phyloP scores from a whole-genome alignment of 2,113 vertebrate species.

The Mobula birostris region DNA sequence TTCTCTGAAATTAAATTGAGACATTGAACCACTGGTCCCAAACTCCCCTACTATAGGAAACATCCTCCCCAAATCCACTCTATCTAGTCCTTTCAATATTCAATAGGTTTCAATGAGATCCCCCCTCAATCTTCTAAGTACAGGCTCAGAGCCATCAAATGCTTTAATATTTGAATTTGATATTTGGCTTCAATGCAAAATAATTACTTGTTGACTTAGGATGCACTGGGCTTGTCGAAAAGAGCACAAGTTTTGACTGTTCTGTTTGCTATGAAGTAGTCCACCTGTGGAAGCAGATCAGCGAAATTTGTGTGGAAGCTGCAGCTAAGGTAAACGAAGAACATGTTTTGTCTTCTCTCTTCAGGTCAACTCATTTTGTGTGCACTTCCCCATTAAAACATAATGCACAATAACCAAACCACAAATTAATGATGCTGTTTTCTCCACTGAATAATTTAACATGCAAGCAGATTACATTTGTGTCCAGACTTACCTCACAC shows the following conservation, averaged over 20 bases:
- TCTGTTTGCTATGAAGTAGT: neutral
- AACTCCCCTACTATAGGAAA: too few relatives aligned
- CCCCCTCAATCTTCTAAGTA: too few relatives aligned
- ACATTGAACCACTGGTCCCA: too few relatives aligned
- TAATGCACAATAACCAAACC: neutral
- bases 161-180: too few relatives aligned
- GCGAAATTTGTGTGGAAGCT: neutral
- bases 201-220: neutral
- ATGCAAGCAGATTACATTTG: neutral
- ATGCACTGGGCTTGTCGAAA: neutral
- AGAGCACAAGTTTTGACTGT: too few relatives aligned
- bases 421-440: constrained; percentile 23
- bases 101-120: too few relatives aligned
- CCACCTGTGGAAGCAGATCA: neutral
- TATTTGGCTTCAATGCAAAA: too few relatives aligned
- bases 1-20: too few relatives aligned
- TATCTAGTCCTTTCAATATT: too few relatives aligned
- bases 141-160: too few relatives aligned
- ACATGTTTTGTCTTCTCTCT: neutral
- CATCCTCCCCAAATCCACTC: too few relatives aligned
- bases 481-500: neutral
- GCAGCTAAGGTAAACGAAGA: neutral
- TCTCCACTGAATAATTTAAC: constrained; percentile 26
- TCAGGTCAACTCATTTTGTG: constrained; percentile 3
- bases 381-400: neutral